These are phyloP conservation scores for Lepidurus arcticus DNA, from an alignment of 1,140 invertebrate species.

Conservation along the genomic window DNA sequence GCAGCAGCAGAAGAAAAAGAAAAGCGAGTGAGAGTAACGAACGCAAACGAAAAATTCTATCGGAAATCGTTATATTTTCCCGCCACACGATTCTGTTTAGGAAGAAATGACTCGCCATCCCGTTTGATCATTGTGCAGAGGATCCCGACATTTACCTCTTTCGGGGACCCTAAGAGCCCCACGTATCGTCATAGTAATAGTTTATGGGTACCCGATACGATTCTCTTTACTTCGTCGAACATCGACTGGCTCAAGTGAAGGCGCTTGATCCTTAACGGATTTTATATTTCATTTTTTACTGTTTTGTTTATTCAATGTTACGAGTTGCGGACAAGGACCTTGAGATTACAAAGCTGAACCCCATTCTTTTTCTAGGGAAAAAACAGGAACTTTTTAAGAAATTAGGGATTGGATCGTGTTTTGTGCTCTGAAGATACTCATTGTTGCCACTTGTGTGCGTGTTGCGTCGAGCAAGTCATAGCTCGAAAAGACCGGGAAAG, in stretches of 20 bases:
- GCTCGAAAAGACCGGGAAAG: background rate
- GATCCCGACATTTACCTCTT: background rate
- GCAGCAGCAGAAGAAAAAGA: background rate
- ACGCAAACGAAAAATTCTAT: background rate
- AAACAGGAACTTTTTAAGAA: background rate
- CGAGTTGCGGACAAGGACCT: too few species aligned
- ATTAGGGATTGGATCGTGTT: background rate
- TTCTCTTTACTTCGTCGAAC: too few species aligned
- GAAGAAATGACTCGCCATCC: background rate
- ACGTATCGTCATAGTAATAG: too few species aligned
- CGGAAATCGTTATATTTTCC: slow-evolving; percentile 1
- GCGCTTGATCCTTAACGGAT: too few species aligned
- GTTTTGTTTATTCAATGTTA: too few species aligned
- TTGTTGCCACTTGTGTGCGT: background rate
- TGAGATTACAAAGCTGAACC: too few species aligned
- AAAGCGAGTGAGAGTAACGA: background rate
- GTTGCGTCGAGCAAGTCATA: background rate
- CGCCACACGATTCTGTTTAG: background rate
- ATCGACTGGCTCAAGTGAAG: too few species aligned
- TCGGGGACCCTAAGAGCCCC: background rate
- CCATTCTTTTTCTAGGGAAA: background rate
- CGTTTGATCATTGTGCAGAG: background rate
- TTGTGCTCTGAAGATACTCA: background rate
- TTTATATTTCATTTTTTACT: too few species aligned
- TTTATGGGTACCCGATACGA: too few species aligned